These are phyloP conservation scores for Myotis pilosus DNA, from an alignment of 2,797 vertebrate species.

Conservation along the genomic window DNA sequence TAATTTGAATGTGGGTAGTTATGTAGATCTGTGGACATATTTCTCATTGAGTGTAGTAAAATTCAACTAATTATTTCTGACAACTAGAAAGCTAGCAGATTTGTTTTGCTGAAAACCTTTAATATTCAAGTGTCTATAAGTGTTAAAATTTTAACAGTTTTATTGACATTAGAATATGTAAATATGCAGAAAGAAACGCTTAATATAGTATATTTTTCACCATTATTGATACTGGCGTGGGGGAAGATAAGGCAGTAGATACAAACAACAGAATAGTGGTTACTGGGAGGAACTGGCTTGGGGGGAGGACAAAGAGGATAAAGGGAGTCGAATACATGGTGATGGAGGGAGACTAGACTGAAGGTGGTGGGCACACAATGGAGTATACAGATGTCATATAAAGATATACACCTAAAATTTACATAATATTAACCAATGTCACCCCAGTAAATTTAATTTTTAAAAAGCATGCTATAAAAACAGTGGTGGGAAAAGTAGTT, in stretches of 20 bases:
- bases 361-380: neutral
- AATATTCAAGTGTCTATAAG: neutral
- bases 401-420: neutral
- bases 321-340: neutral
- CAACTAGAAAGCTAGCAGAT: neutral
- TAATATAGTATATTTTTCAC: neutral
- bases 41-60: slow-evolving; percentile 16
- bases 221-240: neutral
- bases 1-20: neutral
- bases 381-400: neutral
- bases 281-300: neutral
- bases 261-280: neutral
- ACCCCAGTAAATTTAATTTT: neutral
- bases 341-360: neutral
- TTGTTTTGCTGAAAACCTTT: slow-evolving; percentile 3
- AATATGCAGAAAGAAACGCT: neutral
- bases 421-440: neutral
- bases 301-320: neutral
- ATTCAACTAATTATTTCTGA: slow-evolving; percentile 4
- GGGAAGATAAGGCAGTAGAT: neutral
- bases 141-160: slow-evolving; percentile 37
- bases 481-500: neutral
- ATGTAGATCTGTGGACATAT: neutral
- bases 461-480: slow-evolving; percentile 15
- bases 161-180: neutral